Conservation (phyloP, 1,140 invertebrate genomes). For the Conus betulinus region DNA sequence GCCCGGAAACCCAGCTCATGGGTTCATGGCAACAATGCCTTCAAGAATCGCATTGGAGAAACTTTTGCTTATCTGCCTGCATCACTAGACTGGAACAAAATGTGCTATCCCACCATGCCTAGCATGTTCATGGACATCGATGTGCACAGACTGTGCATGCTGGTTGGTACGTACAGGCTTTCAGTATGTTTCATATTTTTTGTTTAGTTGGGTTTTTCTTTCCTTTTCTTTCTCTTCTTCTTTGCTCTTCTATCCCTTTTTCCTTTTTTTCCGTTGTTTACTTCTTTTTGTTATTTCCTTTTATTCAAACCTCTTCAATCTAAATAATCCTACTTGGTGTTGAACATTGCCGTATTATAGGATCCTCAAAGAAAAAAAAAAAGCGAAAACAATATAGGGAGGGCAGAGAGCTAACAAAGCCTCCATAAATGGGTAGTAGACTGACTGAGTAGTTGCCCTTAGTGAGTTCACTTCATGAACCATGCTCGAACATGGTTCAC, state of each 20-base stretch:
- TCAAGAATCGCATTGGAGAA: slow-evolving; percentile 26
- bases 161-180: slow-evolving; percentile 46
- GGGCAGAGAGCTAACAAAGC: no score
- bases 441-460: no score
- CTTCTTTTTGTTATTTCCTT: neutral
- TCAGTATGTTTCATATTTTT: neutral
- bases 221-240: neutral
- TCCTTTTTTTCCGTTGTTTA: neutral
- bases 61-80: slow-evolving; percentile 60
- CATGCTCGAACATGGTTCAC: no score
- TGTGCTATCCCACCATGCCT: slow-evolving; percentile 52
- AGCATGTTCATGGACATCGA: slow-evolving; percentile 58
- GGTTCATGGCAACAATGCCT: slow-evolving; percentile 38
- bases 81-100: slow-evolving; percentile 42
- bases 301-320: no score
- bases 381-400: no score
- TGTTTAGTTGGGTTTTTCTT: neutral
- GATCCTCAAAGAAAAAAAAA: no score
- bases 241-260: neutral
- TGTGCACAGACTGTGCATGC: slow-evolving; percentile 62
- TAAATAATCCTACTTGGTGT: no score
- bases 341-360: no score
- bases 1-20: slow-evolving; percentile 46
- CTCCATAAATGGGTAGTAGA: no score
- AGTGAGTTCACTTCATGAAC: no score